Evolutionary conservation across 2,113 vertebrate species (phyloP).

Genomic region (Gorsachius goisagi): DNA sequence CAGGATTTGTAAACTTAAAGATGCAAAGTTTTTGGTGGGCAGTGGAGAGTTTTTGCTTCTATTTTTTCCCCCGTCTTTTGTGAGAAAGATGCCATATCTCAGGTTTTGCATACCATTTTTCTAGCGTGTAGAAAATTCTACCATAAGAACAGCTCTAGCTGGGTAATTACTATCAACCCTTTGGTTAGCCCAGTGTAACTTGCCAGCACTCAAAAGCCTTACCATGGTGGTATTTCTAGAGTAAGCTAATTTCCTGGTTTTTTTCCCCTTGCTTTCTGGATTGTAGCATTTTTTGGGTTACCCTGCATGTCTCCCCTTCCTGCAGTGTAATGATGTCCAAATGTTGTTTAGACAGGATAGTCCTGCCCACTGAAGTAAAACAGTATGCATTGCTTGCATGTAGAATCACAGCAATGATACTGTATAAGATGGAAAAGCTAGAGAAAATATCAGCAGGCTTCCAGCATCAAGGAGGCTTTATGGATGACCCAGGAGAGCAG

Average conservation of each 20-base stretch:
- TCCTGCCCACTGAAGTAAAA: not conserved
- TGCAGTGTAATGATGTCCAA: not conserved
- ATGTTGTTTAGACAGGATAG: not conserved
- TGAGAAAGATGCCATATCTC: not conserved
- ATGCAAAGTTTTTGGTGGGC: not conserved
- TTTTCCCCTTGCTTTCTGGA: not conserved
- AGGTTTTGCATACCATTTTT: not conserved
- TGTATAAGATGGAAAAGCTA: not conserved
- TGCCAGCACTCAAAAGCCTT: not conserved
- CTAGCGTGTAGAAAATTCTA: not conserved
- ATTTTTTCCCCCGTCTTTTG: not conserved
- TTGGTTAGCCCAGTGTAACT: not conserved
- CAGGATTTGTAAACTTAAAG: not conserved
- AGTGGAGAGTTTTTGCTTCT: not conserved
- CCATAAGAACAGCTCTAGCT: not conserved
- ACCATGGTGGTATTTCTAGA: not conserved
- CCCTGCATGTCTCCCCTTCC: not conserved
- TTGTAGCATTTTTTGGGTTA: not conserved
- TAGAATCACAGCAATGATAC: not conserved
- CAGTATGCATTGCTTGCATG: not conserved
- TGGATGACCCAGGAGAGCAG: not conserved
- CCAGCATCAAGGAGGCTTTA: not conserved
- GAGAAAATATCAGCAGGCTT: not conserved
- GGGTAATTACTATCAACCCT: not conserved
- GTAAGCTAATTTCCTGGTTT: not conserved